Base-by-base conservation (phyloP, 1,140 invertebrate genomes). In the Apis laboriosa region DNA sequence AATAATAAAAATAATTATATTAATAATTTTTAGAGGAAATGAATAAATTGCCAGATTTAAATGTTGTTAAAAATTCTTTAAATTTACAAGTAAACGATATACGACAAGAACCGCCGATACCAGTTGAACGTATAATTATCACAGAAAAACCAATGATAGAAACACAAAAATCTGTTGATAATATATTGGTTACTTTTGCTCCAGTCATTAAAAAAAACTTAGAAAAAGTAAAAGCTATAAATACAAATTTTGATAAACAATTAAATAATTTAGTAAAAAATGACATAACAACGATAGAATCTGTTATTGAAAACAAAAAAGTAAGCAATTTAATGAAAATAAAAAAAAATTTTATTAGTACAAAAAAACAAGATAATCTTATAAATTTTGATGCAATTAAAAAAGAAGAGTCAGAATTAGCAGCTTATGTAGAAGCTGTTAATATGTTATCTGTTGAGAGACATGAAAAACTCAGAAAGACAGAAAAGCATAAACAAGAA, bases 401-500 rank as follows among this genome's bases (percentile, higher is more conserved):
- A 72, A 94, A 95, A 83, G 94, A 95, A 83, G 93, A 95, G 58
- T 91, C 92, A 11, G 94, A 95, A 86, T 87, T 94, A 34, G 92
- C 91, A 43, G 92, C 92, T 9, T 92, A 92, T 49, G 85, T 85
- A 64, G 91, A 92, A 11, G 80, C 86, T 7, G 71, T 80, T 55
- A 88, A 91, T 55, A 58, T 87, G 21, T 89, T 91, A 67, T 63
- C 84, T 12, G 76, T 71, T 4, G 89, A 91, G 17, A 94, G 93
- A 84, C 92, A 95, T 24, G 93, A 95, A 84, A 90, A 95, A 86
- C 87, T 95, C 0, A 94, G 94, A 71, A 94, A 95, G 87, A 95
- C 94, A 34, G 95, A 95, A 89, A 94, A 95, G 84, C 94, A 95
- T 68, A 94, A 94, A 43, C 91, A 95, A 84, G 94, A 95, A 83